These are phyloP conservation scores for Eupithecia tripunctaria DNA, from an alignment of 2,888 invertebrate species.

Conservation along the genomic window DNA sequence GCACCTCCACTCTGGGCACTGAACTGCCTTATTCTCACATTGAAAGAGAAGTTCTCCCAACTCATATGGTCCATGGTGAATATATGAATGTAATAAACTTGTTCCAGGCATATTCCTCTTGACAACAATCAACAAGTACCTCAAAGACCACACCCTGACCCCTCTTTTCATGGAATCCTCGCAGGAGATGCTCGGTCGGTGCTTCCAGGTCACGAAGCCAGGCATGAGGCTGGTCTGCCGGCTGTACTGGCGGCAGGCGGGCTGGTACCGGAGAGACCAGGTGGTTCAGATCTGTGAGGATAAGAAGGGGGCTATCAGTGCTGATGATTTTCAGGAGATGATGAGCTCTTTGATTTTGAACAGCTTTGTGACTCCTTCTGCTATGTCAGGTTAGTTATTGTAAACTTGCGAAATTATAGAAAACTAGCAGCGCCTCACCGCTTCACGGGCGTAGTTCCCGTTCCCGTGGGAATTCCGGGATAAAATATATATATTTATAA, in stretches of 20 bases:
- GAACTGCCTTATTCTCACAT: too few relatives aligned
- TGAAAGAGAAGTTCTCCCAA: too few relatives aligned
- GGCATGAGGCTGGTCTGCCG: constrained; percentile 68
- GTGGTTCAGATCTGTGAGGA: constrained; percentile 52
- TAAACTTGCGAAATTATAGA: not conserved
- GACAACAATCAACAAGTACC: constrained; percentile 61
- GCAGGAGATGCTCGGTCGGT: constrained; percentile 53
- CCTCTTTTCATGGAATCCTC: constrained; percentile 55
- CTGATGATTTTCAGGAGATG: constrained; percentile 47
- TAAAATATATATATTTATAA: too few relatives aligned
- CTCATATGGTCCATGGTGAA: too few relatives aligned
- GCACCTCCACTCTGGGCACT: too few relatives aligned
- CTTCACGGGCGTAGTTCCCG: too few relatives aligned
- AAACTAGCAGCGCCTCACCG: too few relatives aligned
- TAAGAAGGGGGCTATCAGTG: constrained; percentile 37
- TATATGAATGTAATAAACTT: not conserved
- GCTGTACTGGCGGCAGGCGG: constrained; percentile 68
- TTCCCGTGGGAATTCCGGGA: too few relatives aligned
- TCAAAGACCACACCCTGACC: constrained; percentile 56
- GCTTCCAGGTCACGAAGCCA: constrained; percentile 54
- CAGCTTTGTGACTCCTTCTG: constrained; percentile 52
- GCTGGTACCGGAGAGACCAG: constrained; percentile 64
- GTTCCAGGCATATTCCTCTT: constrained; percentile 61
- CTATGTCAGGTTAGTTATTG: constrained; percentile 38
- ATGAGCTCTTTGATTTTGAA: constrained; percentile 55